These are phyloP conservation scores for Turdus rufiventris DNA, from an alignment of 2,113 vertebrate species.

Conservation along the genomic window DNA sequence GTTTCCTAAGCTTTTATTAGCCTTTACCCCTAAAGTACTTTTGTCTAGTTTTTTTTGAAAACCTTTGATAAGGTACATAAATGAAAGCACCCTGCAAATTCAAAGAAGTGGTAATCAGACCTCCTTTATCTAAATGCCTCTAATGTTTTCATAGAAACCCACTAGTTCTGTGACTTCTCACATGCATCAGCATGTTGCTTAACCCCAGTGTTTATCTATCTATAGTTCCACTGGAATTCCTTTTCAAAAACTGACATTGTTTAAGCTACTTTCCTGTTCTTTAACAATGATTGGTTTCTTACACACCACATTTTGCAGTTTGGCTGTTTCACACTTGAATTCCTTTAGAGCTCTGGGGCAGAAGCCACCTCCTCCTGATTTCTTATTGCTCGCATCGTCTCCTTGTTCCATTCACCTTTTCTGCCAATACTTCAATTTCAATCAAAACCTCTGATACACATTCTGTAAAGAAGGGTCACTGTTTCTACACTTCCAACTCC, in stretches of 20 bases:
- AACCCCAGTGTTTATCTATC: neutral
- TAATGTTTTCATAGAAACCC: neutral
- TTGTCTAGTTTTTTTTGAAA: neutral
- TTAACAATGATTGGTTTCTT: neutral
- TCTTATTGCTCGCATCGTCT: neutral
- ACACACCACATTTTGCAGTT: neutral
- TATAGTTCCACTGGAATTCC: neutral
- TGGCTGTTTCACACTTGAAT: neutral
- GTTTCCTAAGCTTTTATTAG: neutral
- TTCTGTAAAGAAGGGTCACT: neutral
- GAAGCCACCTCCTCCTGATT: constrained; percentile 13
- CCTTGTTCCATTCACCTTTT: neutral
- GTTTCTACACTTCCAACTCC: neutral
- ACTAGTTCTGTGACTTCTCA: neutral
- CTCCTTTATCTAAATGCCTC: neutral
- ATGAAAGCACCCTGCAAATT: neutral
- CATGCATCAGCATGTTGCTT: neutral
- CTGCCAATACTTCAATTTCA: neutral
- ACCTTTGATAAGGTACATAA: neutral
- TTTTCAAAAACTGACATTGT: neutral
- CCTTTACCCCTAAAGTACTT: neutral
- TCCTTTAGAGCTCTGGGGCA: neutral
- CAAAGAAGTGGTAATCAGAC: neutral
- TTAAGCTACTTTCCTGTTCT: neutral
- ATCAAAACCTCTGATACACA: neutral